A percentile compares a stretch with the other conserved stretches of the same genome.
Conservation (phyloP, 2,888 invertebrate species). For the Resseliella maxima region DNA sequence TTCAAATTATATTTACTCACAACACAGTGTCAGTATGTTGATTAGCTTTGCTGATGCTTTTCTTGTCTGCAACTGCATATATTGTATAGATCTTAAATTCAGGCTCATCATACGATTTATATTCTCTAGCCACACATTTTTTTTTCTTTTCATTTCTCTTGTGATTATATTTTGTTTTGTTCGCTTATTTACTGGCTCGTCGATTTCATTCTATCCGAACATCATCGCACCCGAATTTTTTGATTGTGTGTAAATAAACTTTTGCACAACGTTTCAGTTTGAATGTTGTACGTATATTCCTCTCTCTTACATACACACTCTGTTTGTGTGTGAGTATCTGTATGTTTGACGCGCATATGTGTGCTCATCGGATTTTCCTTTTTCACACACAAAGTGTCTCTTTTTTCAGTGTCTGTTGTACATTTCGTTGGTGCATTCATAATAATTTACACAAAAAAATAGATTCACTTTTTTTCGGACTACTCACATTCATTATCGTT, state of each 20-base stretch:
- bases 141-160: too few species aligned
- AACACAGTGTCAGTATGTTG: neutral
- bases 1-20: neutral
- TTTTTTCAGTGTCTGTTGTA: conserved; percentile 51
- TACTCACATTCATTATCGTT: conserved; percentile 1
- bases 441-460: conserved; percentile 39
- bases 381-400: conserved; percentile 53
- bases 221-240: too few species aligned
- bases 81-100: too few species aligned
- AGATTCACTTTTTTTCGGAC: neutral
- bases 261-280: conserved; percentile 1
- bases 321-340: neutral
- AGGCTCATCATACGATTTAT: too few species aligned
- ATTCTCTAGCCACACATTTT: too few species aligned
- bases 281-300: neutral
- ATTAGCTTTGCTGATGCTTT: neutral
- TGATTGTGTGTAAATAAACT: neutral
- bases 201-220: too few species aligned
- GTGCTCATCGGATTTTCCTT: conserved; percentile 32
- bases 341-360: conserved; percentile 24
- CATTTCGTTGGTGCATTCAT: conserved; percentile 50
- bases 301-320: too few species aligned
- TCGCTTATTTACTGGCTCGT: too few species aligned
- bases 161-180: neutral
- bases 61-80: too few species aligned